phyloP scores from a whole-genome alignment of 2,113 vertebrate genomes.

The Nycticorax nycticorax region DNA sequence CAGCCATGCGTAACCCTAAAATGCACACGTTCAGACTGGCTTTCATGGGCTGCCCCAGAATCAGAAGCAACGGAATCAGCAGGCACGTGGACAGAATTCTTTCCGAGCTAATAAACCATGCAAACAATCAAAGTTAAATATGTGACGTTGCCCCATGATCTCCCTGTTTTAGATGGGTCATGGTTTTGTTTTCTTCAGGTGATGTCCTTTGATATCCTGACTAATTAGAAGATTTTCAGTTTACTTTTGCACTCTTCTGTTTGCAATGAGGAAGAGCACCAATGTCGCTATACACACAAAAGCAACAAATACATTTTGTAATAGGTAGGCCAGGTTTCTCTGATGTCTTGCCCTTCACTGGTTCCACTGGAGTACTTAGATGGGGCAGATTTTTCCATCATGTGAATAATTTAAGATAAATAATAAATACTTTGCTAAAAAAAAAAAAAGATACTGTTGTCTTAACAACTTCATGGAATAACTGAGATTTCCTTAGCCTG shows the following conservation, averaged over 20 bases:
- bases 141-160: background rate
- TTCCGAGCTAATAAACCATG: background rate
- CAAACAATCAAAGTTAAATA: background rate
- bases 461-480: background rate
- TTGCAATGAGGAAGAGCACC: background rate
- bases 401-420: background rate
- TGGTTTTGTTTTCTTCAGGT: background rate
- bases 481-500: background rate
- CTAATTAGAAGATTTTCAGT: background rate
- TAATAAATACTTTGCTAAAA: background rate
- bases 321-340: background rate
- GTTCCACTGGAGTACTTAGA: background rate
- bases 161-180: background rate
- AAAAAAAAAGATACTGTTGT: background rate
- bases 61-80: background rate
- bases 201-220: background rate
- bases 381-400: background rate
- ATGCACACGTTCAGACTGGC: background rate
- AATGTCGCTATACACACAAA: background rate
- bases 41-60: background rate
- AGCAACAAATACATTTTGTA: background rate
- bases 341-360: background rate
- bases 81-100: rapidly evolving
- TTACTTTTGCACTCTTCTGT: background rate
- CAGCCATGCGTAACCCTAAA: background rate